These are phyloP conservation scores for Grammomys dolichurus DNA, from an alignment of 2,113 vertebrate genomes.

Conservation along the genomic window DNA sequence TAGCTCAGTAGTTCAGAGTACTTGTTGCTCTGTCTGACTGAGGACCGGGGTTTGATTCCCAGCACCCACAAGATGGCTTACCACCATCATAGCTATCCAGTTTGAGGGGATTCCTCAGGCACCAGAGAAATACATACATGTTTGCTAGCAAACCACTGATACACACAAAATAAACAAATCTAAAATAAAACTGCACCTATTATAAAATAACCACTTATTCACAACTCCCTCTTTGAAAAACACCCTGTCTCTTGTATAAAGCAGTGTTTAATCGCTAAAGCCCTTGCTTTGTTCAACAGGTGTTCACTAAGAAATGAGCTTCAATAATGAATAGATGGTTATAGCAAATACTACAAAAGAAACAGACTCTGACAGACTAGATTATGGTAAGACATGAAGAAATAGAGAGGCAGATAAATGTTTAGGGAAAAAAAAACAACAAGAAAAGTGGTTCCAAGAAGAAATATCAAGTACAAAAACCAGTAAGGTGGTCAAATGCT, in stretches of 20 bases:
- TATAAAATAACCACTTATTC: neutral
- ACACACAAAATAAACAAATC: neutral
- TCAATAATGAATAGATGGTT: neutral
- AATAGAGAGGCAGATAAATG: neutral
- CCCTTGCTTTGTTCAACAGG: neutral
- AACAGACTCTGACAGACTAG: neutral
- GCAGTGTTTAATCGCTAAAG: neutral
- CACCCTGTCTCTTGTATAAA: neutral
- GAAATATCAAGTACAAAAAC: neutral
- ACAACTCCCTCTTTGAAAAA: slow-evolving; percentile 6
- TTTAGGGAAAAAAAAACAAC: neutral
- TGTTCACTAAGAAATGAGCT: neutral
- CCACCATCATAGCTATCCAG: neutral
- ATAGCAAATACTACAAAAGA: slow-evolving; percentile 10
- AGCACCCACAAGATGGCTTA: neutral
- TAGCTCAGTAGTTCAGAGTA: neutral
- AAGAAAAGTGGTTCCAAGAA: slow-evolving; percentile 8
- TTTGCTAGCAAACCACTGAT: neutral
- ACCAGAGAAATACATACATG: neutral
- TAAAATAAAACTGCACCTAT: neutral
- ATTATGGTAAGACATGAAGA: slow-evolving; percentile 13
- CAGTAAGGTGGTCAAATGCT: neutral
- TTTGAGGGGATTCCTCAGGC: neutral
- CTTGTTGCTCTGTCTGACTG: neutral
- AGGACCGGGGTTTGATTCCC: neutral